These are phyloP conservation scores for Sebastes trivittatus DNA, from an alignment of 2,797 vertebrate genomes.

Conservation along the genomic window DNA sequence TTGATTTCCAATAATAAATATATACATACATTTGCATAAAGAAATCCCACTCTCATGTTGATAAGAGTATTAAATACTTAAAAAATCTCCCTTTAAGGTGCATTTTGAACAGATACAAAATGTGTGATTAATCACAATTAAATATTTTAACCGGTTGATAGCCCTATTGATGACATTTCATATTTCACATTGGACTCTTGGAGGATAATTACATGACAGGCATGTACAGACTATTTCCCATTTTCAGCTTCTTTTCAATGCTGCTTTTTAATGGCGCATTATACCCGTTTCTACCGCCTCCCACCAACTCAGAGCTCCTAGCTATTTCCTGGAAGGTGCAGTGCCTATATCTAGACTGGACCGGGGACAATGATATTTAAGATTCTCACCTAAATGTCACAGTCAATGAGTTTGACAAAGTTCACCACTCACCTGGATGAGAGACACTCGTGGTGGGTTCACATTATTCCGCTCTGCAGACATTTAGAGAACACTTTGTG, in stretches of 20 bases:
- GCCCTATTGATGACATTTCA: background rate
- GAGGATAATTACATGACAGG: background rate
- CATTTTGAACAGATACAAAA: too few relatives aligned
- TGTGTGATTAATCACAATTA: too few relatives aligned
- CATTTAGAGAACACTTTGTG: constrained; percentile 73
- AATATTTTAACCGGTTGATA: too few relatives aligned
- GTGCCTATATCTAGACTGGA: constrained; percentile 34
- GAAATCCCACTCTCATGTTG: too few relatives aligned
- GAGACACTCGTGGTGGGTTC: constrained; percentile 59
- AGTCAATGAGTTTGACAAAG: constrained; percentile 78
- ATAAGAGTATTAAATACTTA: too few relatives aligned
- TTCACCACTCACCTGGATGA: constrained; percentile 70
- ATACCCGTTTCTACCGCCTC: background rate
- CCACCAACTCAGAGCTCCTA: background rate
- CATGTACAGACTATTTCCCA: background rate
- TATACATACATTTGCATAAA: too few relatives aligned
- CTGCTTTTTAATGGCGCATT: background rate
- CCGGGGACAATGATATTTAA: constrained; percentile 68
- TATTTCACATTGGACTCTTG: background rate
- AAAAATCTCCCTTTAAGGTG: too few relatives aligned
- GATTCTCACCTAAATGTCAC: constrained; percentile 76
- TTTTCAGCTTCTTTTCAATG: background rate
- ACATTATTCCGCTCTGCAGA: constrained; percentile 72
- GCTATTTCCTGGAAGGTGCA: constrained; percentile 27
- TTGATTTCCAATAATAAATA: too few relatives aligned